A percentile compares a stretch with the other conserved stretches of the same genome.
These are phyloP conservation scores for Cryptus armator DNA, from an alignment of 2,888 invertebrate genomes.

Conservation along the genomic window DNA sequence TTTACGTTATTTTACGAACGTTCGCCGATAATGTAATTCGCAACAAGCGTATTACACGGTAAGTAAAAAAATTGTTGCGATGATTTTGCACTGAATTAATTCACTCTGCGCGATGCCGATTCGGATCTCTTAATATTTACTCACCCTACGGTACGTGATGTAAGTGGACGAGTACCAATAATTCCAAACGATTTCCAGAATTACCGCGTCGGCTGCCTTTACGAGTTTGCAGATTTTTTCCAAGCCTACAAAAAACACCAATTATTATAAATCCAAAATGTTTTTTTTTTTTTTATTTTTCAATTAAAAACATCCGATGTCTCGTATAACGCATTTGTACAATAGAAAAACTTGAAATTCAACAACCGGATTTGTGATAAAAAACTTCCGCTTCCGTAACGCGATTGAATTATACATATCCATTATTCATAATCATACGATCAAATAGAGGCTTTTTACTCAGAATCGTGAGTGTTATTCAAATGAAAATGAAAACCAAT, in stretches of 20 bases:
- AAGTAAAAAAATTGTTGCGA: not conserved
- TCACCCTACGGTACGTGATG: constrained; percentile 93
- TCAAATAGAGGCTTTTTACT: not conserved
- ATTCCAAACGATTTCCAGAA: constrained; percentile 94
- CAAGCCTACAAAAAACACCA: constrained; percentile 87
- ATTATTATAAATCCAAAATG: constrained; percentile 34
- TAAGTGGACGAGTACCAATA: constrained; percentile 92
- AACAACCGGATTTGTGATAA: constrained; percentile 38
- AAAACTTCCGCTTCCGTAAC: not conserved
- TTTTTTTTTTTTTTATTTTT: not conserved
- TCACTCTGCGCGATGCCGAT: not conserved
- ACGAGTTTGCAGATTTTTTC: constrained; percentile 92
- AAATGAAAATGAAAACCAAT: constrained; percentile 14
- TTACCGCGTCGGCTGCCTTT: constrained; percentile 95
- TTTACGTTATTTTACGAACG: no score
- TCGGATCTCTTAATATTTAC: constrained; percentile 59
- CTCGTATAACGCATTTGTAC: not conserved
- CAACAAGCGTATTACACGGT: no score
- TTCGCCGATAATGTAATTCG: no score
- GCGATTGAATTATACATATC: not conserved
- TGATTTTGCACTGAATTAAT: not conserved
- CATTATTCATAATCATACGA: not conserved
- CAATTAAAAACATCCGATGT: not conserved
- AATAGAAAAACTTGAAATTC: constrained; percentile 44
- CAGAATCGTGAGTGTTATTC: not conserved